A percentile compares a stretch with the other conserved stretches of the same genome.
phyloP scores from a whole-genome alignment of 2,113 vertebrate species.

The Aix galericulata region DNA sequence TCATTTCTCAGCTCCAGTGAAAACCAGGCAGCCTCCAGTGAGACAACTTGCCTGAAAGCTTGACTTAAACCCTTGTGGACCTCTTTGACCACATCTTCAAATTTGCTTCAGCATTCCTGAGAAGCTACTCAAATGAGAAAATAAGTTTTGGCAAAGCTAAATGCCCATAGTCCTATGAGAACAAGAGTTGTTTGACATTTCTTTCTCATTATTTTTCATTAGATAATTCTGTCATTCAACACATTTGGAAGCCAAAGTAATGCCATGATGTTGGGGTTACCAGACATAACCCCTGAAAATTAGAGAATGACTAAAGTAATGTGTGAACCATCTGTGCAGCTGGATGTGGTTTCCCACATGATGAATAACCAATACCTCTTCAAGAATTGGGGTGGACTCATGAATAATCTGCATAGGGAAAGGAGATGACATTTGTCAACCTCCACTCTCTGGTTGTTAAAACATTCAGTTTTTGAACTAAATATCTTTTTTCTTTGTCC shows the following conservation, averaged over 20 bases:
- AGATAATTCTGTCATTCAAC: neutral
- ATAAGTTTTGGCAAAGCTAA: neutral
- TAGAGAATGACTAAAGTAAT: neutral
- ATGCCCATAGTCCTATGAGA: neutral
- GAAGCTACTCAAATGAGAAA: neutral
- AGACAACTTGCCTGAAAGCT: neutral
- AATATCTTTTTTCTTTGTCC: neutral
- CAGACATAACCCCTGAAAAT: neutral
- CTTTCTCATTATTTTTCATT: neutral
- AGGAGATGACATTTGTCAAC: neutral
- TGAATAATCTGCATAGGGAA: neutral
- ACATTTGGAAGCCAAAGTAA: neutral
- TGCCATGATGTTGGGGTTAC: neutral
- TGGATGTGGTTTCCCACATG: neutral
- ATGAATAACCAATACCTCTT: neutral
- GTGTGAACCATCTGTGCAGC: neutral
- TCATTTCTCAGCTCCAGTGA: neutral
- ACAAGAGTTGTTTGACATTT: neutral
- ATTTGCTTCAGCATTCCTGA: neutral
- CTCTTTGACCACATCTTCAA: neutral
- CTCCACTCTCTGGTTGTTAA: neutral
- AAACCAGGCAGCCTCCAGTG: neutral
- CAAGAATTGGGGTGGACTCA: neutral
- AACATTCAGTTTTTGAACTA: neutral
- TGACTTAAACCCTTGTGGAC: neutral